phyloP scores from a whole-genome alignment of 2,888 invertebrate genomes.

The Plebejus melissa region DNA sequence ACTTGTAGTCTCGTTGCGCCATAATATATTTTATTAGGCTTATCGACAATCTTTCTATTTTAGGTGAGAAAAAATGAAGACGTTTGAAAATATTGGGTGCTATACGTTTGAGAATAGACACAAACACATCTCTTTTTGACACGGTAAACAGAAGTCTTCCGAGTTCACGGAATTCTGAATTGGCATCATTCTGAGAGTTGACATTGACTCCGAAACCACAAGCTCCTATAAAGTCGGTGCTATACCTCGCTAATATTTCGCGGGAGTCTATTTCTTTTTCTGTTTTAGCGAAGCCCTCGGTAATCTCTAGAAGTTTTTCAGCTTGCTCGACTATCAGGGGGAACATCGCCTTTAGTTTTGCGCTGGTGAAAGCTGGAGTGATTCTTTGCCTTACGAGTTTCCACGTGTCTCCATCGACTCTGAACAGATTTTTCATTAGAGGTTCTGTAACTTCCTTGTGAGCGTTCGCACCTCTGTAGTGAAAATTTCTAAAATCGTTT shows the following conservation, averaged over 20 bases:
- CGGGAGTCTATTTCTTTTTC: conserved; percentile 40
- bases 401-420: conserved; percentile 58
- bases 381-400: conserved; percentile 55
- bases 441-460: conserved; percentile 40
- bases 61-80: not conserved
- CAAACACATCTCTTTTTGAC: not conserved
- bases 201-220: conserved; percentile 50
- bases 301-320: conserved; percentile 44
- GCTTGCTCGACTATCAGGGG: conserved; percentile 58
- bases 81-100: too few species aligned
- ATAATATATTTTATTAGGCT: conserved; percentile 47
- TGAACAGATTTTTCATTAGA: conserved; percentile 50
- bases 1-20: conserved; percentile 50
- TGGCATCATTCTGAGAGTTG: conserved; percentile 45
- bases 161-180: conserved; percentile 45
- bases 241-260: conserved; percentile 50
- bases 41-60: conserved; percentile 38
- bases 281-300: conserved; percentile 35
- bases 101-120: not conserved
- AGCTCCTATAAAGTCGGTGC: conserved; percentile 51
- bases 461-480: conserved; percentile 35
- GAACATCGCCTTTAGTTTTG: conserved; percentile 61
- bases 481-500: conserved; percentile 52
- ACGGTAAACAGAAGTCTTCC: conserved; percentile 26
- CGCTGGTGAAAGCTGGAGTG: conserved; percentile 59